Conservation (phyloP, 2,888 invertebrate species). For the Archips xylosteana region DNA sequence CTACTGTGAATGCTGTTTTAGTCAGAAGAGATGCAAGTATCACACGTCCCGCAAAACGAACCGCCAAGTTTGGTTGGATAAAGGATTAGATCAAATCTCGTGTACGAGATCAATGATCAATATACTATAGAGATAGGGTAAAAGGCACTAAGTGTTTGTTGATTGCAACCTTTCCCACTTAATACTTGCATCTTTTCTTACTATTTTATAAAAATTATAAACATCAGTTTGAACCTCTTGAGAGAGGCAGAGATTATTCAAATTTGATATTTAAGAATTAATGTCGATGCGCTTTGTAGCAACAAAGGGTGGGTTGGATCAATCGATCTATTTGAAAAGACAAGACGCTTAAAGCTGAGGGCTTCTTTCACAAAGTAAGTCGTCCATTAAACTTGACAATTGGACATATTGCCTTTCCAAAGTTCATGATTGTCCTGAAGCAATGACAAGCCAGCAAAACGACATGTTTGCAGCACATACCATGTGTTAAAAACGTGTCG, state of each 20-base stretch:
- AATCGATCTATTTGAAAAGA: too few species aligned
- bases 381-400: not conserved
- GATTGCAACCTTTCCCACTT: constrained; percentile 11
- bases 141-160: constrained; percentile 18
- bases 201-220: not conserved
- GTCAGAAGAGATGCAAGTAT: constrained; percentile 10
- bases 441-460: not conserved
- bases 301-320: not conserved
- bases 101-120: not conserved
- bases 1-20: not conserved
- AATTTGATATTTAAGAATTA: not conserved
- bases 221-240: not conserved
- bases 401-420: not conserved
- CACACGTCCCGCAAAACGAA: not conserved
- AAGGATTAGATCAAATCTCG: not conserved
- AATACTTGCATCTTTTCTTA: constrained; percentile 11
- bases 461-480: not conserved
- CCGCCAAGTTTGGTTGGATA: not conserved
- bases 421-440: not conserved
- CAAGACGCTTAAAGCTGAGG: not conserved
- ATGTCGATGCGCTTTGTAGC: not conserved
- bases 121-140: constrained; percentile 3
- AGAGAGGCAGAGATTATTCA: not conserved
- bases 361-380: not conserved
- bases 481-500: not conserved